A percentile compares a stretch with the other conserved stretches of the same genome.
Evolutionary conservation across 2,888 invertebrate genomes (phyloP).

Genomic region (Dorcus hopei): DNA sequence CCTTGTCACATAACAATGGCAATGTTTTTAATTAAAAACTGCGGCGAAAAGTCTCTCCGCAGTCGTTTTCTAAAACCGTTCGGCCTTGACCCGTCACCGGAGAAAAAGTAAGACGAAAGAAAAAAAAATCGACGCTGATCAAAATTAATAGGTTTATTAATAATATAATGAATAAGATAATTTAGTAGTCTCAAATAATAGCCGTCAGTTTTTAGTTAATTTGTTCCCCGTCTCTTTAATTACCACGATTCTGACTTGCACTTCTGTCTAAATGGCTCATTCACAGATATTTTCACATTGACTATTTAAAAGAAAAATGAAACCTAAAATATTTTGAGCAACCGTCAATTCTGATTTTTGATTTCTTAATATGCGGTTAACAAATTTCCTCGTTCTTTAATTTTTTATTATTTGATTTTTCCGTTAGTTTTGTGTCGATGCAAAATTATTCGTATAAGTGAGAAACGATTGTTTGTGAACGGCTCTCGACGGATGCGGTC

Average conservation of each 20-base stretch:
- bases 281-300: background rate
- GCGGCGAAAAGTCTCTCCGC: too few relatives aligned
- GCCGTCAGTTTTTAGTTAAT: constrained; percentile 25
- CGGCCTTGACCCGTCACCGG: too few relatives aligned
- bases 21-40: constrained; percentile 7
- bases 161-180: constrained; percentile 37
- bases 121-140: constrained; percentile 6
- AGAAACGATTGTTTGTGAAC: constrained; percentile 1
- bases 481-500: constrained; percentile 13
- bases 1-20: constrained; percentile 8
- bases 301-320: background rate
- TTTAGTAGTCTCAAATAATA: constrained; percentile 32
- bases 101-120: background rate
- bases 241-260: constrained; percentile 14
- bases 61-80: too few relatives aligned
- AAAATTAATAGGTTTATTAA: constrained; percentile 35
- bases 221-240: constrained; percentile 21
- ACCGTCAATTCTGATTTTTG: too few relatives aligned
- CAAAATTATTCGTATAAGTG: background rate
- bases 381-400: too few relatives aligned
- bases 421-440: too few relatives aligned
- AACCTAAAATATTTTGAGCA: background rate
- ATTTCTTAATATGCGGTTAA: too few relatives aligned
- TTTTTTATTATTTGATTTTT: too few relatives aligned
- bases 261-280: constrained; percentile 4